phyloP scores from a whole-genome alignment of 2,113 vertebrate species.

The Labeo catla region DNA sequence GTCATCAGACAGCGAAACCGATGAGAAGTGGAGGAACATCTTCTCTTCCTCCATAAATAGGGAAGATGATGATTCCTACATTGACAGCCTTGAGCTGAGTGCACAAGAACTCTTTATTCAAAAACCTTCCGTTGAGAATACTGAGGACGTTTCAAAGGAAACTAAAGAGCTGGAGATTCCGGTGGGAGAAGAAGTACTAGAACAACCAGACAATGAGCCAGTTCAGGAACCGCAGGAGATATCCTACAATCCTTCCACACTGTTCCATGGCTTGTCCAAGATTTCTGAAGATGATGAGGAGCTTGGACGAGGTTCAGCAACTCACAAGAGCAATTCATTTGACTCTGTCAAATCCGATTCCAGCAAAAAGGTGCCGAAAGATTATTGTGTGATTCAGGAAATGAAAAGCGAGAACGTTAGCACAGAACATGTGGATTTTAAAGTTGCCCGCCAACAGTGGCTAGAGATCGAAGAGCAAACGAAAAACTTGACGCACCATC shows the following conservation, averaged over 20 bases:
- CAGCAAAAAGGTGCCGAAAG: conserved; percentile 77
- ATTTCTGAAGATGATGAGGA: conserved; percentile 77
- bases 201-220: conserved; percentile 65
- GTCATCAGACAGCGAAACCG: conserved; percentile 73
- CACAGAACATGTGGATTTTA: conserved; percentile 80
- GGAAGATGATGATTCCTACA: conserved; percentile 80
- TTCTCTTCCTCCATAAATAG: conserved; percentile 82
- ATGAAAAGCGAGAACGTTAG: conserved; percentile 79
- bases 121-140: conserved; percentile 66
- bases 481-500: conserved; percentile 67
- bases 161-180: conserved; percentile 62
- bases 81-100: conserved; percentile 76
- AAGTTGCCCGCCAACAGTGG: conserved; percentile 79
- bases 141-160: conserved; percentile 52
- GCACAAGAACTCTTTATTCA: conserved; percentile 79
- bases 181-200: conserved; percentile 65
- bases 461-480: conserved; percentile 79
- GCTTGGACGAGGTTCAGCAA: conserved; percentile 64
- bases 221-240: conserved; percentile 66
- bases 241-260: conserved; percentile 65
- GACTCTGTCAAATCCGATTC: conserved; percentile 59
- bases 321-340: conserved; percentile 52
- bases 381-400: conserved; percentile 81
- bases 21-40: conserved; percentile 79
- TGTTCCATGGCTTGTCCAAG: conserved; percentile 73